Evolutionary conservation across 2,888 invertebrate species (phyloP).

Genomic region (Chloroclysta siterata): DNA sequence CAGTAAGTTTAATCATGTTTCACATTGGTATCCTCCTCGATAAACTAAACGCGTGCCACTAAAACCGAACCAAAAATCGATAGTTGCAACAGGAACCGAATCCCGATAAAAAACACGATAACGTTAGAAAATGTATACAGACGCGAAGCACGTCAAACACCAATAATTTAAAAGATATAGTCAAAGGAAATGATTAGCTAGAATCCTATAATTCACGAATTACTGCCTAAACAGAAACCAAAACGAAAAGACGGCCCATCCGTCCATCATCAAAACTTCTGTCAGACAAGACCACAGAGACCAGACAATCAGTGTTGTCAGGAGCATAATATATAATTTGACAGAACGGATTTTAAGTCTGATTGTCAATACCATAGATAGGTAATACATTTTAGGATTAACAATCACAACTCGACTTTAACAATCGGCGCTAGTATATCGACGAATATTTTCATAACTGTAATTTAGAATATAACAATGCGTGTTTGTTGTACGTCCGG

Average conservation of each 20-base stretch:
- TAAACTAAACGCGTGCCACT: conserved; percentile 26
- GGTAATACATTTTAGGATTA: too few relatives aligned
- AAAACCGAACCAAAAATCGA: conserved; percentile 33
- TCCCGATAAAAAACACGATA: conserved; percentile 3
- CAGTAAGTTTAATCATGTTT: conserved; percentile 92
- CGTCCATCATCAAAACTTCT: conserved; percentile 13
- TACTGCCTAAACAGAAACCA: conserved; percentile 20
- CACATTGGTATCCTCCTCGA: conserved; percentile 22
- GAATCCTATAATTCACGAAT: conserved; percentile 11
- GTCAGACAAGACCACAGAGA: neutral
- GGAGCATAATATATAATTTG: too few relatives aligned
- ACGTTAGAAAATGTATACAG: conserved; percentile 11
- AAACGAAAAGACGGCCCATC: conserved; percentile 18
- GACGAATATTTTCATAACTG: too few relatives aligned
- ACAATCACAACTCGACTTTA: too few relatives aligned
- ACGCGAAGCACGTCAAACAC: conserved; percentile 24
- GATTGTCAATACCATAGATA: too few relatives aligned
- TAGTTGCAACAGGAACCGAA: conserved; percentile 30
- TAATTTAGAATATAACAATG: too few relatives aligned
- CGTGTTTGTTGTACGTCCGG: too few relatives aligned
- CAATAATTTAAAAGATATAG: conserved; percentile 20
- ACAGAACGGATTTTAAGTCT: too few relatives aligned
- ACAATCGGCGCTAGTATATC: too few relatives aligned
- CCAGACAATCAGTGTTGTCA: neutral
- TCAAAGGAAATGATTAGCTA: conserved; percentile 5